Evolutionary conservation across 2,888 invertebrate species (phyloP), one percentile per base, ranked within the genome.

Genomic region (Flabesymbios commensalis): DNA sequence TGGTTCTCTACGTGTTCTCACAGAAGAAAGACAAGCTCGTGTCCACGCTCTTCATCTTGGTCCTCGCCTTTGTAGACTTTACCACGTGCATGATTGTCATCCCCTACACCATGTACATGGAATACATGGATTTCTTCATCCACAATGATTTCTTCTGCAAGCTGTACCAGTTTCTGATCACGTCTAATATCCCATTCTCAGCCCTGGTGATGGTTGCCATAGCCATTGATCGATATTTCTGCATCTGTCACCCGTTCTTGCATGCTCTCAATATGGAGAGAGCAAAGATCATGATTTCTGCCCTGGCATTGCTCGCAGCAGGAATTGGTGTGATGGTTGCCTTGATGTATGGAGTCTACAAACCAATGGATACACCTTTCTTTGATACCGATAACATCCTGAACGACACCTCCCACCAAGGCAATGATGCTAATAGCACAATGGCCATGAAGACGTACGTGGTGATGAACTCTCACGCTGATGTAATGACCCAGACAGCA

Each of bases 21-120:
- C 65, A 69, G 53, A 75, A 75, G 17, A 69, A 74, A 24, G 75
- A 78, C 64, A 75, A 76, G 53, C 68, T 75, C 52, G 77, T 77
- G 19, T 78, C 80, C n/a, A 78, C 79, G 3, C 72, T 78, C 19
- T 78, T 78, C 60, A 79, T 79, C 43, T 63, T 79, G 14, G 75
- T 65, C 1, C 55, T 79, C n/a, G 78, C 79, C 3, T 75, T 74
- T 7, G 77, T 76, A 0, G 79, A 79, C 57, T 75, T 79, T 41
- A 69, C 73, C 4, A 74, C 78, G 1, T 78, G 78, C 43, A 63
- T 77, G 1, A 65, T 78, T 5, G 75, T 78, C 39, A 76, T 79
- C 55, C 79, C 79, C 1, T 75, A 72, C 51, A 69, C 78, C 1
- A 73, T 78, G 36, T 71, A 69, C 36, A 74, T 79, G 66, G 80